These are phyloP conservation scores for Lophotis ruficrista DNA, from an alignment of 2,113 vertebrate species.

Conservation along the genomic window DNA sequence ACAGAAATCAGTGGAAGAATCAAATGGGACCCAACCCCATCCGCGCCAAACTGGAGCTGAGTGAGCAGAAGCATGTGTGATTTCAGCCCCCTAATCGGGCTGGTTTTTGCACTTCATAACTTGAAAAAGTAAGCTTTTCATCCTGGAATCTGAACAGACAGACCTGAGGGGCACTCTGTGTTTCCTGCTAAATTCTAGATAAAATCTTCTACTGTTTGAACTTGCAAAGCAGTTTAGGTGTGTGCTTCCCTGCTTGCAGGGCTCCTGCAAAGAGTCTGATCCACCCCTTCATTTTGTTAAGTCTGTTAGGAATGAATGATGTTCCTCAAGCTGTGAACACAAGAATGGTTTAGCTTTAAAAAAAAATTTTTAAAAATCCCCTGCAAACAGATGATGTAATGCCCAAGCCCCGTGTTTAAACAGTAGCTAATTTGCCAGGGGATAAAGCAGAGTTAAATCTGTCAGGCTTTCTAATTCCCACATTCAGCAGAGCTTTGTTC, in stretches of 20 bases:
- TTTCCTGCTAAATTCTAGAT: constrained; percentile 36
- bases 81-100: background rate
- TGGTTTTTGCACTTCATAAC: background rate
- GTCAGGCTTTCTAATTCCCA: background rate
- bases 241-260: background rate
- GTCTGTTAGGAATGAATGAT: background rate
- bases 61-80: background rate
- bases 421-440: constrained; percentile 27
- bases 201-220: constrained; percentile 30
- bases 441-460: constrained; percentile 32
- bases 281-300: background rate
- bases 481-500: constrained; percentile 21
- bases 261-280: background rate
- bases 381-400: constrained; percentile 44
- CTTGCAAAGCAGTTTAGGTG: constrained; percentile 31
- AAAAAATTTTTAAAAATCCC: background rate
- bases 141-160: background rate
- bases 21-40: background rate
- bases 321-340: background rate
- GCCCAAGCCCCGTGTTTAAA: background rate
- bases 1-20: background rate
- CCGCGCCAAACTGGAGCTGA: background rate
- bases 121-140: background rate
- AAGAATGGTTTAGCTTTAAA: background rate
- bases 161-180: background rate